Conservation (phyloP, 2,113 vertebrate genomes). For the Cyphomyrus plagiostoma region DNA sequence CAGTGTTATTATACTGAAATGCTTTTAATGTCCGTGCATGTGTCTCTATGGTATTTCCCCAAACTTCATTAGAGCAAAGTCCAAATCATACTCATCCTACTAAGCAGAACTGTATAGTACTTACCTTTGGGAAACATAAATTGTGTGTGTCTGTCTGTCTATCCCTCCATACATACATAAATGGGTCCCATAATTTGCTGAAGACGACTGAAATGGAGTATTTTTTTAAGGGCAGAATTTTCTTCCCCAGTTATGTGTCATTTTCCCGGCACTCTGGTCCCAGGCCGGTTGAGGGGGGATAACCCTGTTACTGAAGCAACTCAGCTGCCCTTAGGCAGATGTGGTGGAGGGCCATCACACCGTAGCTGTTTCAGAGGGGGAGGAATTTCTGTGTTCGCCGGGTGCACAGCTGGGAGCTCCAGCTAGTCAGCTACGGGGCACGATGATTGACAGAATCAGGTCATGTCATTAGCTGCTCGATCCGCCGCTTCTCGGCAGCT, state of each 20-base stretch:
- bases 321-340: background rate
- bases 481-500: background rate
- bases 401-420: background rate
- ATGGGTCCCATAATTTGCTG: background rate
- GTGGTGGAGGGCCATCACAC: background rate
- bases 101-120: background rate
- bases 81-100: background rate
- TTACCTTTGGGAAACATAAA: background rate
- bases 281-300: background rate
- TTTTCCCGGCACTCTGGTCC: background rate
- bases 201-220: background rate
- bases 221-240: background rate
- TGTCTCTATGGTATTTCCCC: background rate
- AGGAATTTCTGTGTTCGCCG: background rate
- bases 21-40: background rate
- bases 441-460: background rate
- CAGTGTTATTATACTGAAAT: background rate
- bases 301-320: slow-evolving; percentile 5
- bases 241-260: background rate
- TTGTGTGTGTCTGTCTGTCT: background rate
- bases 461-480: background rate
- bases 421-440: background rate
- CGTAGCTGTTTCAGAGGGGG: background rate
- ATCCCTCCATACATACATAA: background rate
- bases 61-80: background rate